Evolutionary conservation across 1,140 invertebrate species (phyloP).

Genomic region (Mizuhopecten yessoensis): DNA sequence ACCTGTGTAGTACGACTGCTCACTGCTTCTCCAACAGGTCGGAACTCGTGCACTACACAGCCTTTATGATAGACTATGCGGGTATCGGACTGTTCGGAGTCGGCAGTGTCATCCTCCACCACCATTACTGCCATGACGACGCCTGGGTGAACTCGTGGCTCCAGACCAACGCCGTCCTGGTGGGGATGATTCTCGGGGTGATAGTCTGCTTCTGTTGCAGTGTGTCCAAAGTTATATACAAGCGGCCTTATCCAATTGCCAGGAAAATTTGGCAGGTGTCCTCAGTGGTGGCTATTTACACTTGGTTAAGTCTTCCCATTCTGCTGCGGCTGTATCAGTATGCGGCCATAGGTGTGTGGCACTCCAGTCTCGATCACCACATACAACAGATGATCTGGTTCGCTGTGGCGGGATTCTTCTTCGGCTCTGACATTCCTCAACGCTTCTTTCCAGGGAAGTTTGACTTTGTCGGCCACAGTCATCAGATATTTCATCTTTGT

Average conservation of each 20-base stretch:
- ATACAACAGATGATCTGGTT: constrained; percentile 81
- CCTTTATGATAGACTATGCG: constrained; percentile 82
- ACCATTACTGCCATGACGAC: constrained; percentile 77
- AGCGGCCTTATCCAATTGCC: constrained; percentile 79
- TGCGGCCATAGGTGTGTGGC: constrained; percentile 65
- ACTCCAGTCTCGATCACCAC: constrained; percentile 76
- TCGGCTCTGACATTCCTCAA: constrained; percentile 81
- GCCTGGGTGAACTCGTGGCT: constrained; percentile 65
- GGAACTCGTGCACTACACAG: constrained; percentile 79
- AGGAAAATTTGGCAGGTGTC: constrained; percentile 81
- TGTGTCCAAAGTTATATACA: constrained; percentile 77
- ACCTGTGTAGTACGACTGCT: constrained; percentile 77
- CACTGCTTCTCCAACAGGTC: constrained; percentile 81
- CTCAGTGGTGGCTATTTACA: constrained; percentile 78
- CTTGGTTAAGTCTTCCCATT: constrained; percentile 80
- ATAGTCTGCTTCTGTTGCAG: constrained; percentile 76
- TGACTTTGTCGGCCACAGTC: constrained; percentile 82
- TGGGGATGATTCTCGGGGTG: constrained; percentile 75
- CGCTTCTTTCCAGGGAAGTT: constrained; percentile 80
- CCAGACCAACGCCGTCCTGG: constrained; percentile 70
- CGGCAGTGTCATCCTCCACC: constrained; percentile 81
- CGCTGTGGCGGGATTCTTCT: constrained; percentile 79
- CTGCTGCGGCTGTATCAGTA: constrained; percentile 71
- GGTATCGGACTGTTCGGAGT: constrained; percentile 82
- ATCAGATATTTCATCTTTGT: constrained; percentile 82